Base-by-base conservation (phyloP, 2,797 vertebrate genomes). In the Silurus lanzhouensis region DNA sequence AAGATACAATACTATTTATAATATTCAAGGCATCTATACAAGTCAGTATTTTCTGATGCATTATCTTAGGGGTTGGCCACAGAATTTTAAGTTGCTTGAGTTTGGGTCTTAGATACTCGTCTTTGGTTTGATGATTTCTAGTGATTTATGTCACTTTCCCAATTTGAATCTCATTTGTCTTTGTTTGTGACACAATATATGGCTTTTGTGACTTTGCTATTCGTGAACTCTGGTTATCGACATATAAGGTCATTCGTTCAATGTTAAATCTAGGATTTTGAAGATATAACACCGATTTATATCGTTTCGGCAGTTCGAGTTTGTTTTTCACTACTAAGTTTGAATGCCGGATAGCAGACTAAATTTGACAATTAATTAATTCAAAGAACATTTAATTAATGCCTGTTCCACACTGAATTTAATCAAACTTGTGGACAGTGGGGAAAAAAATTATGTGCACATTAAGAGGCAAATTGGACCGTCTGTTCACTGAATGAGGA, bases 401-500 rank as follows among this genome's bases (percentile, higher is more conserved):
- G 57, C 67, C 67, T 71, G 14, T 20, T 61, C 60, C 68, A n/a
- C 14, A 72, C 17, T 55, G 63, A 85, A 85, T 86, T 70, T 86
- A 70, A 83, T 83, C 64, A 79, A 83, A 72, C 38, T 77, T 76
- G 22, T 58, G 55, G 27, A 71, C 64, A 78, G 19, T 20, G 25
- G 15, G 25, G 19, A 31, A 70, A 67, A 63, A 6, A 31, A 82
- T 61, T 6, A 77, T 77, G n/a, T 72, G 46, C 74, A 15, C 75
- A 55, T 86, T 83, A 83, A 46, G 55, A 75, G 85, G 79, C 60
- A 72, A 83, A 83, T 81, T 64, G 46, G 57, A 44, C 15, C 5
- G 64, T 75, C 78, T 64, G 84, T 31, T 25, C 25, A 64, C 17
- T 72, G 77, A 85, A 77, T n/a, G 57, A 66, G 19, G 46, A 74